A percentile compares a stretch with the other conserved stretches of the same genome.
These are phyloP conservation scores for Ips nitidus DNA, from an alignment of 1,140 invertebrate species.

Conservation along the genomic window DNA sequence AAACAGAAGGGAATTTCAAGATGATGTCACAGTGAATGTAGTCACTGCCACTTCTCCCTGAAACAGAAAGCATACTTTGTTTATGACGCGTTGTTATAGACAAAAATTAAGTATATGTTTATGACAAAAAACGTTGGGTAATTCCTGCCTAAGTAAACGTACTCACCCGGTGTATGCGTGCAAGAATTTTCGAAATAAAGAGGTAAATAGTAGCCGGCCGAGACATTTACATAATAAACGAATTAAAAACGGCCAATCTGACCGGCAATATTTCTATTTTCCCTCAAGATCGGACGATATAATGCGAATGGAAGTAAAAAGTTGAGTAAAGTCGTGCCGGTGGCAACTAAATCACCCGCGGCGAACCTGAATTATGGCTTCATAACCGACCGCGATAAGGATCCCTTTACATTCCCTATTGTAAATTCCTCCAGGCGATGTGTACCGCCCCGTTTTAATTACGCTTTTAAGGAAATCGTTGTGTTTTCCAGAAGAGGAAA, in stretches of 20 bases:
- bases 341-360: conserved; percentile 22
- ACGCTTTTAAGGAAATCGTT: background rate
- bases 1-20: too few species aligned
- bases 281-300: conserved; percentile 15
- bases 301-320: conserved; percentile 10
- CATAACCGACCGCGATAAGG: conserved; percentile 26
- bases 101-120: too few species aligned
- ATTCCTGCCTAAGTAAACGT: too few species aligned
- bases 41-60: too few species aligned
- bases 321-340: conserved; percentile 20
- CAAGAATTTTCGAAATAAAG: conserved; percentile 12
- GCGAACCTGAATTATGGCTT: conserved; percentile 27
- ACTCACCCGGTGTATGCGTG: background rate
- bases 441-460: conserved; percentile 24
- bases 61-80: too few species aligned
- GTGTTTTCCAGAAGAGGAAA: background rate
- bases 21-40: too few species aligned
- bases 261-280: conserved; percentile 26
- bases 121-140: too few species aligned
- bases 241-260: conserved; percentile 23
- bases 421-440: conserved; percentile 6
- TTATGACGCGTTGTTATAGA: too few species aligned
- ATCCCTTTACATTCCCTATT: conserved; percentile 2
- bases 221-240: conserved; percentile 15
- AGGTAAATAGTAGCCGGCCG: conserved; percentile 7